Evolutionary conservation across 2,797 vertebrate genomes (phyloP).

Genomic region (Mastacembelus armatus): DNA sequence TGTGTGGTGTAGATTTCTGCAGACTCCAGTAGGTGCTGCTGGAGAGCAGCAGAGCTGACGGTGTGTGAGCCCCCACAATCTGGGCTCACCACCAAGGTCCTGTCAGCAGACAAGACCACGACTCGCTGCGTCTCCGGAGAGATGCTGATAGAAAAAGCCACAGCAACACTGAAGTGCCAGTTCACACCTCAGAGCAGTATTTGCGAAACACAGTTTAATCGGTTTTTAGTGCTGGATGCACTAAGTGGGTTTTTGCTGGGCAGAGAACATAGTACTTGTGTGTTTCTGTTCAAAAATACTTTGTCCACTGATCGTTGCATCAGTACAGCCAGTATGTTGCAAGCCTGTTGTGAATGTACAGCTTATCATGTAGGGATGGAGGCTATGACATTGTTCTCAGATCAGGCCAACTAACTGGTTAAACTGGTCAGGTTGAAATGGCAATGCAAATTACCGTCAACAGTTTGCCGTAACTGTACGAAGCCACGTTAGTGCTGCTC

Average conservation of each 20-base stretch:
- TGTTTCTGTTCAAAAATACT: neutral
- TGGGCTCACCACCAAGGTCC: conserved; percentile 78
- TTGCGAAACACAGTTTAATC: conserved; percentile 37
- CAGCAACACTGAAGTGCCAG: conserved; percentile 61
- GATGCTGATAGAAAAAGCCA: conserved; percentile 64
- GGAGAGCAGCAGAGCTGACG: conserved; percentile 63
- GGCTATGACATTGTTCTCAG: neutral
- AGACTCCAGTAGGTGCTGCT: conserved; percentile 81
- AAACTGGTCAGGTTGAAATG: neutral
- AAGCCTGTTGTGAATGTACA: neutral
- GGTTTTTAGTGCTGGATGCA: conserved; percentile 16
- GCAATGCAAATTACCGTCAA: conserved; percentile 6
- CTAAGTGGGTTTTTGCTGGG: no score
- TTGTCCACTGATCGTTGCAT: neutral
- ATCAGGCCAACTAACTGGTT: conserved; percentile 22
- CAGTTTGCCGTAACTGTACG: neutral
- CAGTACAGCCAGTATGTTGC: neutral
- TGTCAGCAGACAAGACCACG: conserved; percentile 77
- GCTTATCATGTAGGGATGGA: neutral
- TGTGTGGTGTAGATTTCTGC: conserved; percentile 31
- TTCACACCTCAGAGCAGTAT: conserved; percentile 59
- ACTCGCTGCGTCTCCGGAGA: conserved; percentile 66
- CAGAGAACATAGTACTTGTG: no score
- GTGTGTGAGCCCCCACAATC: conserved; percentile 55
- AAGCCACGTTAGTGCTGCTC: neutral